Evolutionary conservation across 2,797 vertebrate genomes (phyloP), one percentile per base, ranked within the genome.

Genomic region (Amazona ochrocephala): DNA sequence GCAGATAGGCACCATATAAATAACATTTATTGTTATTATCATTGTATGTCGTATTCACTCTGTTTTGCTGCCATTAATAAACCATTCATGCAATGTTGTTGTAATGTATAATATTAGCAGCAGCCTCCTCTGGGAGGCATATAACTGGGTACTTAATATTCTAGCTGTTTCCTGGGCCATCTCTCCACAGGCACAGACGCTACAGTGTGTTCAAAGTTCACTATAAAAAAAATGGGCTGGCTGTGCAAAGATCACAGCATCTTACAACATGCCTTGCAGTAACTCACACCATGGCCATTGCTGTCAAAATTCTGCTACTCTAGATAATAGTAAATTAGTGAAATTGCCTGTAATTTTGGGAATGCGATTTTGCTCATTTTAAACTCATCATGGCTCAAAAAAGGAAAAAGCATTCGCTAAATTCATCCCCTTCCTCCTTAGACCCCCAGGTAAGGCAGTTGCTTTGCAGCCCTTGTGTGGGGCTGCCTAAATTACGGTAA

Each of bases 1-100:
- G 21, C 16, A 4, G 94, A 87, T 90, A 97, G 95, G 85, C 95
- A 96, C 95, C 90, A 0, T 95, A 98, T 98, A 98, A 98, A 98
- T 98, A 98, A 98, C 88, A 92, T 98, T 98, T 98, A 98, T 96
- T 97, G 95, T 98, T 98, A 97, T 98, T 97, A 98, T 97, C 97
- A 97, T 97, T 97, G 95, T 95, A 97, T 96, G 97, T 97, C 89
- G 84, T 95, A 95, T 98, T 97, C 96, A 98, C 96, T 98, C 97
- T 97, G 97, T 97, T 98, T 98, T 89, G 97, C 93, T 96, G 89
- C 90, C 97, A 98, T 98, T 98, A 98, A 97, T 98, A 98, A 98
- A 97, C 97, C 97, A 98, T 98, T 97, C 97, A 93, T 97, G 96
- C 97, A 98, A 97, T 97, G 97, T 95, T 97, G 96, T 94, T 92